Conservation (phyloP, 2,888 invertebrate species). For the Sphaerophoria rueppellii region DNA sequence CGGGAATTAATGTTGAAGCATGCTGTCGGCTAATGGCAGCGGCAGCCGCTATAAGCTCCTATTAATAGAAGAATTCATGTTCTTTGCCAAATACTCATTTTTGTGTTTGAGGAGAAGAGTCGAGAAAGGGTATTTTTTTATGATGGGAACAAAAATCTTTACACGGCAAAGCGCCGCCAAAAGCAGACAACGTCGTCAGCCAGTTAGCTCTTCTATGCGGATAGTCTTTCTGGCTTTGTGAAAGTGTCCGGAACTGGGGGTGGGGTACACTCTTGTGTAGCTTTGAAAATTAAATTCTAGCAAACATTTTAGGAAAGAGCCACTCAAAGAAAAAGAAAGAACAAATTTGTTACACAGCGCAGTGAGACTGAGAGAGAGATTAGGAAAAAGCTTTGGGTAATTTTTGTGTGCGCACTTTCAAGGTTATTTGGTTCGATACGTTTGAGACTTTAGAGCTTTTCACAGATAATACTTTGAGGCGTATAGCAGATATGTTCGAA, state of each 20-base stretch:
- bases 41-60: slow-evolving; percentile 52
- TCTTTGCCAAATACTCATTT: slow-evolving; percentile 34
- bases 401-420: slow-evolving; percentile 1
- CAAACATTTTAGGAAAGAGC: slow-evolving; percentile 3
- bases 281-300: neutral
- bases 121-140: neutral
- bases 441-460: neutral
- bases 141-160: neutral
- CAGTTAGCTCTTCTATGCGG: neutral
- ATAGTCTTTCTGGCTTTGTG: neutral
- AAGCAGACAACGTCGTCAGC: slow-evolving; percentile 20
- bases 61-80: slow-evolving; percentile 54
- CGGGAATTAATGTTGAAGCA: slow-evolving; percentile 61
- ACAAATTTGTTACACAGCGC: neutral
- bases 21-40: slow-evolving; percentile 44
- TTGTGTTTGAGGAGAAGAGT: neutral
- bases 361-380: neutral
- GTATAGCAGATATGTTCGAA: slow-evolving; percentile 1
- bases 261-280: neutral
- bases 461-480: neutral
- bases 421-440: slow-evolving; percentile 23
- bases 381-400: slow-evolving; percentile 5
- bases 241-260: slow-evolving; percentile 15
- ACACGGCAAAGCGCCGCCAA: slow-evolving; percentile 47
- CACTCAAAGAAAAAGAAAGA: neutral